Percentiles rank a stretch among this genome's conserved stretches.
These are phyloP conservation scores for Cynoglossus semilaevis DNA, from an alignment of 2,113 vertebrate genomes.

Conservation along the genomic window DNA sequence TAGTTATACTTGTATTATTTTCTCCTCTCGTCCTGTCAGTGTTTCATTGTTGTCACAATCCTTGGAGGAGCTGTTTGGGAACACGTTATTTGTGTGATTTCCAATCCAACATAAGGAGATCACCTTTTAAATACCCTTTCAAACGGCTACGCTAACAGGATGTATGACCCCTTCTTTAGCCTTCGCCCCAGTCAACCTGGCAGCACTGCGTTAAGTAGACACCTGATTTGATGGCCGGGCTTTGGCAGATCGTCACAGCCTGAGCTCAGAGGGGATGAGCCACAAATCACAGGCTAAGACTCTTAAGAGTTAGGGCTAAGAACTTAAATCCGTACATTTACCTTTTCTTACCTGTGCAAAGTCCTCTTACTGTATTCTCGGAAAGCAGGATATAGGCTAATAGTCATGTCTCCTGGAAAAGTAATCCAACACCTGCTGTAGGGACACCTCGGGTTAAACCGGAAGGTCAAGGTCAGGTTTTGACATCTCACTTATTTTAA, in stretches of 20 bases:
- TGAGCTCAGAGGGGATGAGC: constrained; percentile 76
- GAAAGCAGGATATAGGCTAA: constrained; percentile 59
- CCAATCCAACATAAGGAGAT: constrained; percentile 68
- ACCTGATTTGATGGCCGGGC: constrained; percentile 71
- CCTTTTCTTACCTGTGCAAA: constrained; percentile 77
- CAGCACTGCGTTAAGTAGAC: constrained; percentile 58
- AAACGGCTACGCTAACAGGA: constrained; percentile 62
- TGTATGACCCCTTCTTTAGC: constrained; percentile 43
- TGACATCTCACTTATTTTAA: constrained; percentile 39
- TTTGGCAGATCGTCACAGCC: constrained; percentile 79
- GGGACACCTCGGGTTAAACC: constrained; percentile 50
- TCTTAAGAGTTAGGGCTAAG: constrained; percentile 82
- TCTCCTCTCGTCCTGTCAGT: background rate
- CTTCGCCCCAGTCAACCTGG: constrained; percentile 44
- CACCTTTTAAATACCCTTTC: constrained; percentile 63
- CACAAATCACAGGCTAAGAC: constrained; percentile 88
- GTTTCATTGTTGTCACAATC: constrained; percentile 51
- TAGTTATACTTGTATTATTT: too few relatives aligned
- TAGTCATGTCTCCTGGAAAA: constrained; percentile 45
- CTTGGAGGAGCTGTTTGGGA: constrained; percentile 52
- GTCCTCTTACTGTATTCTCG: constrained; percentile 75
- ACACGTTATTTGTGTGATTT: constrained; percentile 40
- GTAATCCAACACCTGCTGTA: constrained; percentile 57
- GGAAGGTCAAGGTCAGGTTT: constrained; percentile 13
- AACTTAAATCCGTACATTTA: constrained; percentile 81